Evolutionary conservation across 2,888 invertebrate species (phyloP).

Genomic region (Trilocha varians): DNA sequence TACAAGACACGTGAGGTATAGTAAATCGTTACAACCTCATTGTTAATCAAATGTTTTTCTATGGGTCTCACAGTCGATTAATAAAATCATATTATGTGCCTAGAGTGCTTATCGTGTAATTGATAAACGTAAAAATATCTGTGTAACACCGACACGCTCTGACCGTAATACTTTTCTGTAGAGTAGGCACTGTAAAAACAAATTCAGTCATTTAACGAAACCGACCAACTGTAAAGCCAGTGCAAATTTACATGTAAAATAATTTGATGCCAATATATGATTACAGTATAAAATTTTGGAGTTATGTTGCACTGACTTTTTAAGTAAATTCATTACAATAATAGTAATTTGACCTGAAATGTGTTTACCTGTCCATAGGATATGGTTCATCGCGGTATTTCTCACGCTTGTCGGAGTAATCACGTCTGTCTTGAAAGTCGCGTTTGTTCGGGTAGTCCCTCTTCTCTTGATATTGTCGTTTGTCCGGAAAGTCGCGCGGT

Average conservation of each 20-base stretch:
- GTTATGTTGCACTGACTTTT: slow-evolving; percentile 4
- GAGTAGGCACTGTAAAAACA: slow-evolving; percentile 71
- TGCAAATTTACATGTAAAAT: slow-evolving; percentile 33
- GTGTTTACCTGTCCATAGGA: slow-evolving; percentile 42
- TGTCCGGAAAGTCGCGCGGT: slow-evolving; percentile 7
- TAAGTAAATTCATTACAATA: slow-evolving; percentile 8
- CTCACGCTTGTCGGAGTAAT: slow-evolving; percentile 49
- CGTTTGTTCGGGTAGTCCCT: neutral
- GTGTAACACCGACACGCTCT: slow-evolving; percentile 64
- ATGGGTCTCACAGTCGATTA: neutral
- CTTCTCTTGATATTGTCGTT: slow-evolving; percentile 6
- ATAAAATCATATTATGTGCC: slow-evolving; percentile 50
- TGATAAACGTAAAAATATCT: slow-evolving; percentile 65
- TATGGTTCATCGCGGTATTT: slow-evolving; percentile 45
- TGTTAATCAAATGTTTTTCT: neutral
- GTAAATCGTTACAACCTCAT: neutral
- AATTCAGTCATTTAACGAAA: slow-evolving; percentile 64
- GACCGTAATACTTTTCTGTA: slow-evolving; percentile 65
- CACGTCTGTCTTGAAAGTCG: slow-evolving; percentile 25
- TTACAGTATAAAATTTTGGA: neutral
- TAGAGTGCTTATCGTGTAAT: slow-evolving; percentile 56
- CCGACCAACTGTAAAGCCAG: slow-evolving; percentile 26
- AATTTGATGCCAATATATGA: neutral
- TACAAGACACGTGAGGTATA: neutral
- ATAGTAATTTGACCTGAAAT: slow-evolving; percentile 1